Evolutionary conservation across 2,113 vertebrate species (phyloP), one percentile per base, ranked within the genome.

Genomic region (Argyrosomus japonicus): DNA sequence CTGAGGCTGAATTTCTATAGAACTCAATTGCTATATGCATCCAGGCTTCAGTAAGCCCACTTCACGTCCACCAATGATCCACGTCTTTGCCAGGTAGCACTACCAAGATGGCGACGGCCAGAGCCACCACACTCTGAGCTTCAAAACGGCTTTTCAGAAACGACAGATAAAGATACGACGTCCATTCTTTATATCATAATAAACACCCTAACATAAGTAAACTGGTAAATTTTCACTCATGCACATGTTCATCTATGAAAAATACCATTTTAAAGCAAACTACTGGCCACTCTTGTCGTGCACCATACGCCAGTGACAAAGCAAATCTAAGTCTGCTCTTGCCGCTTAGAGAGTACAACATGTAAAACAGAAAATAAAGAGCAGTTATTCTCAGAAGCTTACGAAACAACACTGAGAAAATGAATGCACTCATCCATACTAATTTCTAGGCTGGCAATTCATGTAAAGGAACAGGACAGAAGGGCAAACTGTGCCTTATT

Each of bases 401-500:
- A 58, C 23, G 54, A 70, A 77, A 77, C 70, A 54, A 75, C 61
- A 40, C 0, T 6, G 58, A 65, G 68, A 64, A 87, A 83, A 86
- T 5, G 78, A 83, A 86, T 5, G 78, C 86, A 81, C 63, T 86
- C 81, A 68, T 83, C 82, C 82, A 84, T 68, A 53, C 68, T 79
- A 36, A 81, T 83, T 81, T 81, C 51, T 43, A 54, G 25, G 50
- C 27, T 62, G 14, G 70, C 65, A 57, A 57, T 61, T 58, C 78
- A 75, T 81, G 81, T 72, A 54, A 81, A 77, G 64, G 70, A 89
- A 64, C 6, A 32, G 57, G 73, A 40, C 7, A 40, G 36, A 75
- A 58, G 72, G 73, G 71, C 86, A 84, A 83, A 87, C 54, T 21
- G 57, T 25, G 50, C 62, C 84, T 88, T 69, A 86, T 85, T 86